These are phyloP conservation scores for Celastrina argiolus DNA, from an alignment of 2,888 invertebrate species.

Conservation along the genomic window DNA sequence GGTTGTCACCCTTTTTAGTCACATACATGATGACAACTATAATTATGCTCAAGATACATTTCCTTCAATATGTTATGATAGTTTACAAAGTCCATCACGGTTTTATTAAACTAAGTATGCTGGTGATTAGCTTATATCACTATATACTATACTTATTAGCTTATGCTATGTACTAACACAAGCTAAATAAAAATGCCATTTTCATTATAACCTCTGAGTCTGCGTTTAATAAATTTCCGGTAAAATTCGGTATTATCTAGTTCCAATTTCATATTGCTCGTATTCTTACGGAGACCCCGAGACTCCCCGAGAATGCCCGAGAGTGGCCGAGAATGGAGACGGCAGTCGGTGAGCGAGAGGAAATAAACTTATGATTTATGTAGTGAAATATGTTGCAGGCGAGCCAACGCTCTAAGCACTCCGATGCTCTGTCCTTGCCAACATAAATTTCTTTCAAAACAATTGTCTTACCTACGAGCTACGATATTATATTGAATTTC, in stretches of 20 bases:
- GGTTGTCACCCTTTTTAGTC: no score
- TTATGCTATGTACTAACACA: no score
- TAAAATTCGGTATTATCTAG: conserved; percentile 40
- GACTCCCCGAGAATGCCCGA: conserved; percentile 63
- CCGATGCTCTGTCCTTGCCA: conserved; percentile 54
- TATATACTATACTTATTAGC: no score
- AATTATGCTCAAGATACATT: no score
- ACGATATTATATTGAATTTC: conserved; percentile 14
- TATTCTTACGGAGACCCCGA: conserved; percentile 70
- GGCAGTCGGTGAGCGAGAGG: conserved; percentile 64
- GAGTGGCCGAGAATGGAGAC: no score
- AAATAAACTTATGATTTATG: conserved; percentile 77
- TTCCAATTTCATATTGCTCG: conserved; percentile 67
- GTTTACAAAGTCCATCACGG: no score
- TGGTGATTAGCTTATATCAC: no score
- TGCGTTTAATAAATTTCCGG: not conserved
- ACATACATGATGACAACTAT: no score
- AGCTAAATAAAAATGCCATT: no score
- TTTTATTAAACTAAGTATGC: no score
- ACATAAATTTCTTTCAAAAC: conserved; percentile 56
- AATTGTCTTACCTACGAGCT: conserved; percentile 44
- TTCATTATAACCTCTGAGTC: not conserved
- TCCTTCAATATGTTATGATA: no score
- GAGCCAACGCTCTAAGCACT: conserved; percentile 48
- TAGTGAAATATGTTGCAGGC: conserved; percentile 68